These are phyloP conservation scores for Deroplatys truncata DNA, from an alignment of 2,888 invertebrate genomes.

Conservation along the genomic window DNA sequence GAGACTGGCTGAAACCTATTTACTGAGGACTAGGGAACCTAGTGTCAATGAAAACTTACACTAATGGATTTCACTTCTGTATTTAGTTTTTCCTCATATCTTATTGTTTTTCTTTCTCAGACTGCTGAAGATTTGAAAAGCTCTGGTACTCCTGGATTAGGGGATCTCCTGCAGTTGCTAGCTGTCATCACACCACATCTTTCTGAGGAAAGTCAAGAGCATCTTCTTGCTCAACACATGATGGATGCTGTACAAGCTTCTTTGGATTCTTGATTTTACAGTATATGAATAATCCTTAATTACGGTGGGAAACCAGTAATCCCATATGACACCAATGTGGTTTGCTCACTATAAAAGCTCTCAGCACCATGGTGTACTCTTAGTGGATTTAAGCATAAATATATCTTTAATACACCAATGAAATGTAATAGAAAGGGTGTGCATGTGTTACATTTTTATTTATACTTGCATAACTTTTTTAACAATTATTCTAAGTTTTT, in stretches of 20 bases:
- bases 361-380: neutral
- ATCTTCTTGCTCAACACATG: conserved; percentile 40
- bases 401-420: neutral
- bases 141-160: conserved; percentile 24
- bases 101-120: conserved; percentile 9
- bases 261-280: neutral
- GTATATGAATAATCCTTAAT: neutral
- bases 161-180: conserved; percentile 41
- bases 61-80: too few relatives aligned
- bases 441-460: neutral
- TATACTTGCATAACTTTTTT: neutral
- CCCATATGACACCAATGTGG: neutral
- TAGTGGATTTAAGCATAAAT: neutral
- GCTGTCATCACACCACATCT: conserved; percentile 44
- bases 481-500: neutral
- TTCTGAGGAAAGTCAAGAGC: conserved; percentile 43
- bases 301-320: neutral
- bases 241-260: conserved; percentile 26
- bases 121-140: conserved; percentile 22
- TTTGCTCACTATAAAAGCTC: neutral
- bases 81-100: neutral
- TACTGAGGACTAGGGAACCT: too few relatives aligned
- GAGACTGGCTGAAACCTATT: too few relatives aligned
- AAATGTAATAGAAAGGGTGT: neutral
- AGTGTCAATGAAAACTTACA: too few relatives aligned